Evolutionary conservation across 1,140 invertebrate genomes (phyloP).

Genomic region (Zaprionus vittiger): DNA sequence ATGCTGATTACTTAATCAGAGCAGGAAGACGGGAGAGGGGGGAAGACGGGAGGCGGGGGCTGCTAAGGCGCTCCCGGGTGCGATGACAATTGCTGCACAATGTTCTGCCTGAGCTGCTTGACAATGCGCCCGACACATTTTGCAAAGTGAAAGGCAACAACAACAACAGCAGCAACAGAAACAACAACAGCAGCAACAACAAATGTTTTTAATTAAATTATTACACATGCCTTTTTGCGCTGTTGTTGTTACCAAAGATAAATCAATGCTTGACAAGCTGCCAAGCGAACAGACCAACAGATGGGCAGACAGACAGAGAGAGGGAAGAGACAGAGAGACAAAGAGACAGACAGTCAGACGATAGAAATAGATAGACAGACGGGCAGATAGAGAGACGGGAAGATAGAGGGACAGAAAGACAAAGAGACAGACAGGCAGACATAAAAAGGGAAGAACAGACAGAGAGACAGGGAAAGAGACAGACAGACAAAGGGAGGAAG

Average conservation of each 20-base stretch:
- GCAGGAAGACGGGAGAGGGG: neutral
- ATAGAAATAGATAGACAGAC: neutral
- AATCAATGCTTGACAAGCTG: slow-evolving; percentile 60
- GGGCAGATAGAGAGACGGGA: neutral
- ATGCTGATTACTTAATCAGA: neutral
- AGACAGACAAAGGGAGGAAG: neutral
- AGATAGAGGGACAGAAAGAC: neutral
- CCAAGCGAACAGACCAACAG: slow-evolving; percentile 16
- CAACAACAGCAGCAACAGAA: slow-evolving; percentile 14
- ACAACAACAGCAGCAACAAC: slow-evolving; percentile 24
- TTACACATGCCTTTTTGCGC: slow-evolving; percentile 58
- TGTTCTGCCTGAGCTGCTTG: slow-evolving; percentile 47
- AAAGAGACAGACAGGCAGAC: too few relatives aligned
- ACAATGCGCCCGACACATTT: slow-evolving; percentile 22
- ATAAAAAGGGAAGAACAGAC: slow-evolving; percentile 5
- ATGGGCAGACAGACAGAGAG: neutral
- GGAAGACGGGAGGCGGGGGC: neutral
- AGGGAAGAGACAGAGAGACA: neutral
- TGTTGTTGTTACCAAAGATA: slow-evolving; percentile 49
- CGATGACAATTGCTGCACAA: slow-evolving; percentile 6
- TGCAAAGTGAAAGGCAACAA: slow-evolving; percentile 62
- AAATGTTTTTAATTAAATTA: slow-evolving; percentile 71
- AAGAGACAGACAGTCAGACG: slow-evolving; percentile 6
- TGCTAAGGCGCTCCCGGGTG: neutral
- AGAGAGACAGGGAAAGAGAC: neutral